phyloP scores from a whole-genome alignment of 2,113 vertebrate genomes.

The Furnarius figulus region DNA sequence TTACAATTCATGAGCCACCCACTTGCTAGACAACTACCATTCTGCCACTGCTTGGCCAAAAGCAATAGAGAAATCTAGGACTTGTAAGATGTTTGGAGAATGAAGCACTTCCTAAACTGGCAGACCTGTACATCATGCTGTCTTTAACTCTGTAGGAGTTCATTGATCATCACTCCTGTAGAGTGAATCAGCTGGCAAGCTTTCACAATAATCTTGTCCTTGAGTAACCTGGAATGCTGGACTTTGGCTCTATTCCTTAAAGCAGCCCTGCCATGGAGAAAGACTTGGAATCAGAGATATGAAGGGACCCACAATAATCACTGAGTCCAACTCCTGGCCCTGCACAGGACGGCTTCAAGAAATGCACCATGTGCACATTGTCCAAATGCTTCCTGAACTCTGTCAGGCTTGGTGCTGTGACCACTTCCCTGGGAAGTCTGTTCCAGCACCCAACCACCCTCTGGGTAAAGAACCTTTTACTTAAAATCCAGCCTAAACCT shows the following conservation, averaged over 20 bases:
- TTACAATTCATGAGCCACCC: neutral
- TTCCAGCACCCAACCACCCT: fast-evolving
- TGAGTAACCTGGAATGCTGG: neutral
- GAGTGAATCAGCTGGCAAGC: neutral
- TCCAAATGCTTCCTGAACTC: neutral
- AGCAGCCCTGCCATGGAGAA: neutral
- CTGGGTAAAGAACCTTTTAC: neutral
- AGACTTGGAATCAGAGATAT: neutral
- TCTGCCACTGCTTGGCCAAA: neutral
- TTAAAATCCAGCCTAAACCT: neutral
- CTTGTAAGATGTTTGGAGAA: neutral
- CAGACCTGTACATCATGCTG: neutral
- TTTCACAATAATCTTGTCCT: neutral
- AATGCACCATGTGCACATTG: neutral
- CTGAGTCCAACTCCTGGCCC: fast-evolving
- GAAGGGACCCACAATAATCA: neutral
- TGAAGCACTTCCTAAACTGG: neutral
- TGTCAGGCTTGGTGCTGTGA: neutral
- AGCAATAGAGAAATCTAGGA: neutral
- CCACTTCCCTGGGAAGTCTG: fast-evolving
- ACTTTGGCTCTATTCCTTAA: neutral
- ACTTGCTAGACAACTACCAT: neutral
- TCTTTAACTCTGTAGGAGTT: neutral
- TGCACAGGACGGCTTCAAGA: neutral
- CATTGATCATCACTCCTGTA: neutral